Conservation (phyloP, 2,797 vertebrate genomes). For the Gymnocypris eckloni region DNA sequence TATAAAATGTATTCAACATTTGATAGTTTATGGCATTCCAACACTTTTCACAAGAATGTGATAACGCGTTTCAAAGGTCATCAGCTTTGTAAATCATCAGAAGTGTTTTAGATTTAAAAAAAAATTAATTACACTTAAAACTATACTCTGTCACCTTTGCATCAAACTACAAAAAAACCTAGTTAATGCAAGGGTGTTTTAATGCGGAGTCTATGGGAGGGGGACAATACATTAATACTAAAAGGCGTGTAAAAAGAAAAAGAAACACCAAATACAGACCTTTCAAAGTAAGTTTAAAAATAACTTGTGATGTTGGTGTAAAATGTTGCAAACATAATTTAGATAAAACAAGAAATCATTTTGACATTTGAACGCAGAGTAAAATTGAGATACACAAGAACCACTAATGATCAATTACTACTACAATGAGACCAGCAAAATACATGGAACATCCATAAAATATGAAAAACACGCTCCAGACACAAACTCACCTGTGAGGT, state of each 20-base stretch:
- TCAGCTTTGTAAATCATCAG: too few species aligned
- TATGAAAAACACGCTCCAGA: neutral
- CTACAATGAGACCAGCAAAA: neutral
- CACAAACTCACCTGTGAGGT: constrained; percentile 87
- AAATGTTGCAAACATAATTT: neutral
- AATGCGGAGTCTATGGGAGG: too few species aligned
- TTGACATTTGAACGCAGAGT: neutral
- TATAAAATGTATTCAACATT: too few species aligned
- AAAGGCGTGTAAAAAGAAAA: too few species aligned
- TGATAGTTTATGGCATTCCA: too few species aligned
- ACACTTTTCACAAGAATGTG: too few species aligned
- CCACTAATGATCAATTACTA: neutral
- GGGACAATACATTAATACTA: neutral
- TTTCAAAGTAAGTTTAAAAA: neutral
- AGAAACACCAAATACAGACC: neutral
- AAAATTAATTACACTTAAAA: too few species aligned
- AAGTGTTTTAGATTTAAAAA: too few species aligned
- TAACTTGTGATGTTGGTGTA: neutral
- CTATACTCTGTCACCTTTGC: too few species aligned
- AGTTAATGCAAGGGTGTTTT: too few species aligned
- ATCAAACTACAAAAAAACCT: too few species aligned
- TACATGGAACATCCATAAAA: neutral
- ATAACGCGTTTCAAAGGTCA: too few species aligned
- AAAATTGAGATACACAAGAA: neutral
- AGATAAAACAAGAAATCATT: neutral